Base-by-base conservation (phyloP, 2,797 vertebrate genomes). In the Gymnocypris eckloni region DNA sequence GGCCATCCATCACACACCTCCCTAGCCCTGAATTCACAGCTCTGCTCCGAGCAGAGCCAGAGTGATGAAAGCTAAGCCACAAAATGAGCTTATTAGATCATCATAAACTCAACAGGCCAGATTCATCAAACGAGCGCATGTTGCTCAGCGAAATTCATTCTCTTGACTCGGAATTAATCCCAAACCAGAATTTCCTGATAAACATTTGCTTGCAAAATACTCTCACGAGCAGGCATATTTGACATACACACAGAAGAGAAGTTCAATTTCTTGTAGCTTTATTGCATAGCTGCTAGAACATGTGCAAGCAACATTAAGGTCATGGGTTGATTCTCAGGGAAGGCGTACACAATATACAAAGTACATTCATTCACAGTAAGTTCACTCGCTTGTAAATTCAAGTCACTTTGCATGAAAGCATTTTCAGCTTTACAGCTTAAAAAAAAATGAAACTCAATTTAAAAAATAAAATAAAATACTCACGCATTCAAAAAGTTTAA, bases 81-180 rank as follows among this genome's bases (percentile, higher is more conserved):
- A 88, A 88, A 88, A 88, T 88, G 85, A 89, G 90, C 85, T 89
- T 86, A 91, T 89, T 89, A 89, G 89, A 91, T 90, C 87, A 86
- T 88, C 86, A 85, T 90, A 86, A 89, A 89, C 89, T 86, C 89
- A 89, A 86, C 85, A 90, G 90, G 81, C 75, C 64, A 87, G 88
- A 90, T 89, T 90, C 79, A 88, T 89, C 89, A 91, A 87, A 87
- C 84, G 75, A 88, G 73, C 82, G 50, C 83, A 84, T 70, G 39
- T 56, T 84, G 73, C 87, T 86, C 81, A 87, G 83, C 61, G 48
- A 82, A 90, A 90, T 86, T 86, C 82, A 87, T 89, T 89, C 86
- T 86, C 79, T 84, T 71, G 78, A 82, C 82, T 84, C 75, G 67
- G 84, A 69, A 87, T 87, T 75, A 77, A 85, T 83, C 73, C 81